A percentile compares a stretch with the other conserved stretches of the same genome.
Conservation (phyloP, 2,113 vertebrate genomes). For the Xenus cinereus region DNA sequence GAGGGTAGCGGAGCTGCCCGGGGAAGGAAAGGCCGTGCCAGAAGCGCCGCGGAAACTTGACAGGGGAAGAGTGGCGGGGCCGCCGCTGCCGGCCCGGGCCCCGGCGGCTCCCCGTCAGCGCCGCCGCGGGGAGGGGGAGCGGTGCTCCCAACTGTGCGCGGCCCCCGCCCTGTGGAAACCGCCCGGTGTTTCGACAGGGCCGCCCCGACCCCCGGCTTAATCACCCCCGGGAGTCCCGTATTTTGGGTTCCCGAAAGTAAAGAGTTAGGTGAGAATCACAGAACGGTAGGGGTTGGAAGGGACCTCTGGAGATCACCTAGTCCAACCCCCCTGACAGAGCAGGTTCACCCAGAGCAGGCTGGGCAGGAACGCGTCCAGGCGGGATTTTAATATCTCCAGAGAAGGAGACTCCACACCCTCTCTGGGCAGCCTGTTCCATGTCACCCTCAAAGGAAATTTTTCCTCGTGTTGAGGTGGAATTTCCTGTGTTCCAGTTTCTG, state of each 20-base stretch:
- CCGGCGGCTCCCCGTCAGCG: neutral
- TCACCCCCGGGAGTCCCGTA: fast-evolving
- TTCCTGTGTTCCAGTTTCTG: neutral
- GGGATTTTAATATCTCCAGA: neutral
- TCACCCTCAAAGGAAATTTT: neutral
- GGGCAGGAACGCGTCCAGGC: neutral
- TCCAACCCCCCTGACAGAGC: neutral
- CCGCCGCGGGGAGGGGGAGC: neutral
- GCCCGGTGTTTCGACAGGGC: neutral
- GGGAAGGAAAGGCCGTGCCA: neutral
- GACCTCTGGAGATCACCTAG: neutral
- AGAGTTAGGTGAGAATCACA: neutral
- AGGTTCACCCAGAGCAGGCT: neutral
- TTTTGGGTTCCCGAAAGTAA: neutral
- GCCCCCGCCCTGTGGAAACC: neutral
- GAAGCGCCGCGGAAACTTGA: neutral
- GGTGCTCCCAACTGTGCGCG: fast-evolving
- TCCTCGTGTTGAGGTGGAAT: neutral
- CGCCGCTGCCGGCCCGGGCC: neutral
- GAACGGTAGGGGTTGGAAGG: neutral
- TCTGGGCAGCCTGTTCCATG: neutral
- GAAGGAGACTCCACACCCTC: neutral
- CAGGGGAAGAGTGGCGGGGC: neutral
- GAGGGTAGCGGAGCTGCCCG: neutral
- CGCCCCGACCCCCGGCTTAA: neutral